Percentiles rank a stretch among this genome's conserved stretches.
phyloP scores from a whole-genome alignment of 2,797 vertebrate species.

The Acipenser transmontanus region DNA sequence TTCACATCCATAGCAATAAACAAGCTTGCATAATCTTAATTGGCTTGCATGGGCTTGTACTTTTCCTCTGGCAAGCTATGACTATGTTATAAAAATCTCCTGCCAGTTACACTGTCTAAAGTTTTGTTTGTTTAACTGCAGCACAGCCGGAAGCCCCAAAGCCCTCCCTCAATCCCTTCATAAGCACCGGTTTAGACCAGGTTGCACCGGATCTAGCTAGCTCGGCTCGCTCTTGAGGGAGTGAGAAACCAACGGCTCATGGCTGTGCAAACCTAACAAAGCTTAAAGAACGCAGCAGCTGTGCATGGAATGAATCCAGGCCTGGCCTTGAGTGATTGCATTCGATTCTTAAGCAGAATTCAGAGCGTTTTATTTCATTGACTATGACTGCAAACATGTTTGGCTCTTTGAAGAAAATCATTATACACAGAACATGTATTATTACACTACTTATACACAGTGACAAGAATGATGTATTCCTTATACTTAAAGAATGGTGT shows the following conservation, averaged over 20 bases:
- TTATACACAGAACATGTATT: too few species aligned
- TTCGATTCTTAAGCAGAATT: slow-evolving; percentile 1
- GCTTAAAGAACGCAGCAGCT: slow-evolving; percentile 12
- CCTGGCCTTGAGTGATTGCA: slow-evolving; percentile 12
- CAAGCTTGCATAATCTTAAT: neutral
- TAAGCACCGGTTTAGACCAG: slow-evolving; percentile 17
- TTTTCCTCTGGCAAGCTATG: slow-evolving; percentile 20
- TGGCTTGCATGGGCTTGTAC: slow-evolving; percentile 15
- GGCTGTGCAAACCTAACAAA: neutral
- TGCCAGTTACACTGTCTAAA: slow-evolving; percentile 25
- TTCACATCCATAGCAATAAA: too few species aligned
- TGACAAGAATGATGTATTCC: too few species aligned
- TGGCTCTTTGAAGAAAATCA: too few species aligned
- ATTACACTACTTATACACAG: too few species aligned
- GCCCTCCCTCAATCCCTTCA: neutral
- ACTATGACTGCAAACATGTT: too few species aligned
- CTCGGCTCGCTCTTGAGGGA: slow-evolving; percentile 1
- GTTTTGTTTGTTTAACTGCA: slow-evolving; percentile 15
- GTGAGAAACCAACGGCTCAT: neutral
- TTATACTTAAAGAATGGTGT: too few species aligned
- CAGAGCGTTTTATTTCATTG: too few species aligned
- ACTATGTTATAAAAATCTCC: slow-evolving; percentile 17
- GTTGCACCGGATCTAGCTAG: slow-evolving; percentile 26
- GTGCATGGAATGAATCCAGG: slow-evolving; percentile 15
- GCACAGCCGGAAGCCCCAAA: neutral